These are phyloP conservation scores for Grapholita molesta DNA, from an alignment of 1,140 invertebrate species.

Conservation along the genomic window DNA sequence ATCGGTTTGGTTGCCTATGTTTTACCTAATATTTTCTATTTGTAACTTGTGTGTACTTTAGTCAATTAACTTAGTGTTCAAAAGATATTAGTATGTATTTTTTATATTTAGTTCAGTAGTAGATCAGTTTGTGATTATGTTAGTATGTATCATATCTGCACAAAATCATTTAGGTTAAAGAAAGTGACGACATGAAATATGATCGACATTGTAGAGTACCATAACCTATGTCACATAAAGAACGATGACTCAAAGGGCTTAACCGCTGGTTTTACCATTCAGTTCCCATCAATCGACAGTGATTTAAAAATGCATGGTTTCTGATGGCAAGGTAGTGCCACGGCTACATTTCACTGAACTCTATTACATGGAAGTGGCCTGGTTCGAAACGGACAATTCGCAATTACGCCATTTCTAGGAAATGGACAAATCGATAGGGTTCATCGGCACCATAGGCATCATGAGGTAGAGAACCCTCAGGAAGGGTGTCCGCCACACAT, in stretches of 20 bases:
- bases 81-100: too few relatives aligned
- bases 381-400: slow-evolving; percentile 36
- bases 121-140: too few relatives aligned
- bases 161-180: too few relatives aligned
- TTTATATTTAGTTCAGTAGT: too few relatives aligned
- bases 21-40: too few relatives aligned
- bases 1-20: too few relatives aligned
- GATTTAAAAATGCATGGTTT: slow-evolving; percentile 8
- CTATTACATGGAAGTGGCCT: slow-evolving; percentile 8
- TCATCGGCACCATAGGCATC: slow-evolving; percentile 69
- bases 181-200: too few relatives aligned
- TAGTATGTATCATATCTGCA: too few relatives aligned
- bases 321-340: background rate
- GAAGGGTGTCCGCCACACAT: slow-evolving; percentile 58
- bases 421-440: slow-evolving; percentile 67
- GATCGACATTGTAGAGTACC: background rate
- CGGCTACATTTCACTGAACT: slow-evolving; percentile 10
- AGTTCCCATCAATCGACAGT: background rate
- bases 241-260: background rate
- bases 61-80: too few relatives aligned
- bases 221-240: background rate
- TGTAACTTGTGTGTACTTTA: too few relatives aligned
- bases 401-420: slow-evolving; percentile 61
- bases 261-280: background rate
- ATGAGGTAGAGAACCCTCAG: slow-evolving; percentile 62